Percentiles rank a stretch among this genome's conserved stretches.
phyloP scores from a whole-genome alignment of 2,888 invertebrate species.

The Ypsolopha sequella region DNA sequence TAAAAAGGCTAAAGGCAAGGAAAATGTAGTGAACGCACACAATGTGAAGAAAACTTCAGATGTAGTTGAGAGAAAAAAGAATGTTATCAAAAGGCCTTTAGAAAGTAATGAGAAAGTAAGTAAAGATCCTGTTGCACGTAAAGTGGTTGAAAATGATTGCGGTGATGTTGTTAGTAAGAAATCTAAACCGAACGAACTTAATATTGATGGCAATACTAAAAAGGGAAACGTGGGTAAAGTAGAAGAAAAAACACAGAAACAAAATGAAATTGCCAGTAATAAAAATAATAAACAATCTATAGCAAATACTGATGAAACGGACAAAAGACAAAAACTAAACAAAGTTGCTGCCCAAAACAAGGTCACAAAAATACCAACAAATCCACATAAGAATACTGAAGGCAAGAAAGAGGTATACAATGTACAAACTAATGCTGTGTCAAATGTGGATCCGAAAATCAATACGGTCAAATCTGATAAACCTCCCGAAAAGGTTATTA shows the following conservation, averaged over 20 bases:
- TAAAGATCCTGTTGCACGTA: too few relatives aligned
- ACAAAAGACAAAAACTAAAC: constrained; percentile 5
- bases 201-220: constrained; percentile 6
- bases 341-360: constrained; percentile 8
- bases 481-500: background rate
- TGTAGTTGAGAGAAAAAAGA: constrained; percentile 10
- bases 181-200: constrained; percentile 4
- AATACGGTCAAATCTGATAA: background rate
- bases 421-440: constrained; percentile 4
- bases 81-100: constrained; percentile 2
- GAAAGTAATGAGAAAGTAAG: background rate
- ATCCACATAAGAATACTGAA: too few relatives aligned
- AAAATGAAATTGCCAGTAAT: too few relatives aligned
- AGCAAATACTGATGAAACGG: constrained; percentile 5
- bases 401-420: too few relatives aligned
- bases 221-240: constrained; percentile 6
- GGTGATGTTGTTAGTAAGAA: background rate
- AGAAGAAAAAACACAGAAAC: too few relatives aligned
- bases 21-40: constrained; percentile 12
- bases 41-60: constrained; percentile 7
- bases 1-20: constrained; percentile 20
- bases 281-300: background rate
- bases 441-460: background rate
- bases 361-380: constrained; percentile 5
- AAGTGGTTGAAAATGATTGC: too few relatives aligned